These are phyloP conservation scores for Cantharis lateralis DNA, from an alignment of 2,888 invertebrate genomes.

Conservation along the genomic window DNA sequence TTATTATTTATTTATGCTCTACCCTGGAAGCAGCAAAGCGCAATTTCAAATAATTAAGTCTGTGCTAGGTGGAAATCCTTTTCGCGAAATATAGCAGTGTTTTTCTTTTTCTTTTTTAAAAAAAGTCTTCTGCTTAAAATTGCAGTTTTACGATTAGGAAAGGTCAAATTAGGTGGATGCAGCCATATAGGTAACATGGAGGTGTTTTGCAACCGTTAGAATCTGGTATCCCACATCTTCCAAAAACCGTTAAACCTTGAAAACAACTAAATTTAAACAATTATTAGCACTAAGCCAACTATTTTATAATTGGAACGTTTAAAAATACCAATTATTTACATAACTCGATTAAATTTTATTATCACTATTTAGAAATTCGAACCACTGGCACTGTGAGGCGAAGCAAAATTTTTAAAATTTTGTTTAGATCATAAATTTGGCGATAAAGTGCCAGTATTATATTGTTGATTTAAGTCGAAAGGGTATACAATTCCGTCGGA, in stretches of 20 bases:
- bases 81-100: no score
- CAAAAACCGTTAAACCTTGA: background rate
- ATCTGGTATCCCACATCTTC: background rate
- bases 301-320: slow-evolving; percentile 1
- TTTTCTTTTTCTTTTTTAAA: no score
- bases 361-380: background rate
- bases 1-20: no score
- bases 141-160: background rate
- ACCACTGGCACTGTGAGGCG: background rate
- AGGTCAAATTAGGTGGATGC: background rate
- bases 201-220: background rate
- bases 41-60: no score
- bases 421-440: background rate
- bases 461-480: background rate
- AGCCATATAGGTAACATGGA: background rate
- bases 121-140: no score
- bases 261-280: background rate
- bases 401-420: background rate
- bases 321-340: background rate
- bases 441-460: no score
- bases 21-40: no score
- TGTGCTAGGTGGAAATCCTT: no score
- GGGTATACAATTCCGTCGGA: slow-evolving; percentile 10
- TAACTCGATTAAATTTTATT: background rate
- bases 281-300: background rate